Evolutionary conservation across 2,113 vertebrate genomes (phyloP).

Genomic region (Centropus bengalensis): DNA sequence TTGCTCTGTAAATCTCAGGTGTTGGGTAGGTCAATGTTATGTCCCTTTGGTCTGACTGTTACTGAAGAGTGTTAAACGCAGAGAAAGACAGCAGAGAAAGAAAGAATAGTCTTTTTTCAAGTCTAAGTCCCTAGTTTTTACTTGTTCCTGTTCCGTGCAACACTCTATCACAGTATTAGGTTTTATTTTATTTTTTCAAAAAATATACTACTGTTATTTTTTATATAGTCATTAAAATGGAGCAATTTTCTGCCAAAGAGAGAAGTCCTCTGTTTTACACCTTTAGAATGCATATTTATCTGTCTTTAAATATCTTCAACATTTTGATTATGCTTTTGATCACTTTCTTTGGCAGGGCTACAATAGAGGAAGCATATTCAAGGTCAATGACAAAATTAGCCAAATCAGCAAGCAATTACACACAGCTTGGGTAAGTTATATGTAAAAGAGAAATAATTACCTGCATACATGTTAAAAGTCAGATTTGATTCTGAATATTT

Average conservation of each 20-base stretch:
- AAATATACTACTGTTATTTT: neutral
- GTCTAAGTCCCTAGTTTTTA: neutral
- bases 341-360: slow-evolving; percentile 80
- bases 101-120: neutral
- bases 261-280: neutral
- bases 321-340: neutral
- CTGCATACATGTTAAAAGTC: neutral
- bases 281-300: neutral
- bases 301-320: neutral
- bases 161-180: neutral
- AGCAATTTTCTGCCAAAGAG: neutral
- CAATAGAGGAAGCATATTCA: slow-evolving; percentile 94
- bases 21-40: neutral
- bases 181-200: neutral
- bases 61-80: neutral
- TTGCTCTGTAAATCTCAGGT: neutral
- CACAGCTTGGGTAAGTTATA: slow-evolving; percentile 90
- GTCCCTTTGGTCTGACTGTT: neutral
- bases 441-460: neutral
- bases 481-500: neutral
- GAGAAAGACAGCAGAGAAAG: neutral
- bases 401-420: slow-evolving; percentile 94
- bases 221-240: neutral
- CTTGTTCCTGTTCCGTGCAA: neutral
- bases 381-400: slow-evolving; percentile 97